Base-by-base conservation (phyloP, 2,888 invertebrate species). In the Podotricha telesiphe region DNA sequence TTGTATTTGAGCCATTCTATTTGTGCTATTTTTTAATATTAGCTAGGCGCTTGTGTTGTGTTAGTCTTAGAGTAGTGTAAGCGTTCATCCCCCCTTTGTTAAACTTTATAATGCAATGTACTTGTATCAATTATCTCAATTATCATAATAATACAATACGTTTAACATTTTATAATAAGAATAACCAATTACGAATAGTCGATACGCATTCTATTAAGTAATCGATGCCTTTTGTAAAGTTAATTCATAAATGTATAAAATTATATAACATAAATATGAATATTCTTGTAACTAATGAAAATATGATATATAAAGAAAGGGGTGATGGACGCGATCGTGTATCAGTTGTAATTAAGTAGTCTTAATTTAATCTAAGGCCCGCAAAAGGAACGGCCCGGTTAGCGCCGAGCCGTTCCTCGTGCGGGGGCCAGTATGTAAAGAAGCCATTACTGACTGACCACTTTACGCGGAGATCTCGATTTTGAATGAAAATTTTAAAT, bases 11-110 rank as follows among this genome's bases (percentile, higher is more conserved):
- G 89, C 88, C 89, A 86, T 89, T 87, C 85, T 74, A 74, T 68
- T 84, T 80, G 87, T 91, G 89, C 87, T 91, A 89, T 88, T 89
- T 89, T n/a, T 88, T 88, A 89, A 86, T 77, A 82, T 86, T 88
- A 86, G 86, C 81, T 89, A 87, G 86, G 82, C 82, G 91, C 91
- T 90, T 91, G 90, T 90, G 86, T 89, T 89, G 91, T 91, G 89
- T 91, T 89, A 91, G 91, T 85, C 74, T 86, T 88, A 89, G 77
- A 56, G 73, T 78, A 75, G 75, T 73, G 69, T 73, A 66, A 69
- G 74, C 75, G 72, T 77, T 76, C 74, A 80, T 83, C 84, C 82
- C 79, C 85, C 81, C 81, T 85, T 83, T 65, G 28, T 20, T 51
- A 55, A 47, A 53, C 15, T 19, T 53, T 56, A 28, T 48, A 17